Percentiles rank a stretch among this genome's conserved stretches.
Evolutionary conservation across 1,140 invertebrate species (phyloP).

Genomic region (Hycleus phaleratus): DNA sequence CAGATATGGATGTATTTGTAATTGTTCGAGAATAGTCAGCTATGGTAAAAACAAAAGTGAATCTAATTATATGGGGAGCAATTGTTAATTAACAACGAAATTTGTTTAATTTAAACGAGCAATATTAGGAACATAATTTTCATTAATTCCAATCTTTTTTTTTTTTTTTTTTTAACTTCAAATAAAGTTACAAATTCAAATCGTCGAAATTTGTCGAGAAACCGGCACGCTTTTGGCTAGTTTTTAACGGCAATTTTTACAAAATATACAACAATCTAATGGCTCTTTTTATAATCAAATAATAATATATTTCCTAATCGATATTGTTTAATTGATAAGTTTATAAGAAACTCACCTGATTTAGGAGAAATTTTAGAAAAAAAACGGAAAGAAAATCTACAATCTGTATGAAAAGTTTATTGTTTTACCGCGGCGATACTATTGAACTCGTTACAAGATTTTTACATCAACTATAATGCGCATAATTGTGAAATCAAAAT

Average conservation of each 20-base stretch:
- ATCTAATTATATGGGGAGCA: too few species aligned
- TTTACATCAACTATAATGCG: conserved; percentile 11
- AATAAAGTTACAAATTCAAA: neutral
- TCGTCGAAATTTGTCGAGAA: neutral
- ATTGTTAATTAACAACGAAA: too few species aligned
- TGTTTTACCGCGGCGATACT: conserved; percentile 6
- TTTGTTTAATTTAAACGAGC: too few species aligned
- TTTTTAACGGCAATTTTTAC: neutral
- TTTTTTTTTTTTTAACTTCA: neutral
- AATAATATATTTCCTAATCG: neutral
- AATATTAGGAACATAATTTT: too few species aligned
- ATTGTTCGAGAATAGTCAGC: too few species aligned
- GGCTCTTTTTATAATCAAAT: neutral
- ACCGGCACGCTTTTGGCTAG: conserved; percentile 1
- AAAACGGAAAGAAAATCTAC: neutral
- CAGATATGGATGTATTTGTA: too few species aligned
- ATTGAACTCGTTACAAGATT: conserved; percentile 8
- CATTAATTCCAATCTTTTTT: neutral
- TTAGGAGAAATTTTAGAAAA: neutral
- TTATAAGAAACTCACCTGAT: conserved; percentile 4
- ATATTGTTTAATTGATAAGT: conserved; percentile 2
- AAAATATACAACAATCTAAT: neutral
- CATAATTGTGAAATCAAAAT: conserved; percentile 12
- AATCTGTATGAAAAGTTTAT: neutral
- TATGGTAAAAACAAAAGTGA: too few species aligned